Base-by-base conservation (phyloP, 2,113 vertebrate species). In the Microcebus jonahi region DNA sequence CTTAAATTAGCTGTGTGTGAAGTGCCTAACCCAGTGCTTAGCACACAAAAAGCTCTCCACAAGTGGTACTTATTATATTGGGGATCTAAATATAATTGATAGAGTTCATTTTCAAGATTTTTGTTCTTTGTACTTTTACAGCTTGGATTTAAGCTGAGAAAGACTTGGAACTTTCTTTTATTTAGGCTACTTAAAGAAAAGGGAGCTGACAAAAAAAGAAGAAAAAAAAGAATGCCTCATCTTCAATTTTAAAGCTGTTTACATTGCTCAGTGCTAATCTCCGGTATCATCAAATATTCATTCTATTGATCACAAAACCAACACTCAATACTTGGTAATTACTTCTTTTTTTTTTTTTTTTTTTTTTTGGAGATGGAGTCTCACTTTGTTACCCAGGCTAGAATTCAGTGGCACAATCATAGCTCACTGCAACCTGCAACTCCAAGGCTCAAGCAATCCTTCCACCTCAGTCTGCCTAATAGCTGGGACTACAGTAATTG, bases 71-170 rank as follows among this genome's bases (percentile, higher is more conserved):
- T 89, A 31, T 70, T 55, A 25, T 71, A 65, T 53, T 39, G 20
- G 29, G 23, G 53, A 84, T 88, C 15, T 92, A 90, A 61, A 55
- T 63, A 34, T 67, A 79, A 85, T 73, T 53, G 21, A 18, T 73
- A 79, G 9, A 57, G 23, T 95, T 70, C 50, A 23, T 77, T 96
- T 92, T 79, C 5, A 45, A 91, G 71, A 27, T 31, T 83, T 95
- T 57, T 6, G 91, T 95, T 94, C 21, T 95, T 82, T 75, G 75
- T 87, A 31, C 83, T 75, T 76, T 89, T 84, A 29, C 23, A 76
- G 27, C 48, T 95, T 77, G 21, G 36, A 81, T 42, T 59, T 81
- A 88, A 39, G 34, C 39, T 82, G 57, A 70, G 80, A 82, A 82
- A 81, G 39, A 48, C 25, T 3, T 93, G 71, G 25, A 42, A 2